Conservation (phyloP, 2,888 invertebrate species). For the Ennomos quercinarius region DNA sequence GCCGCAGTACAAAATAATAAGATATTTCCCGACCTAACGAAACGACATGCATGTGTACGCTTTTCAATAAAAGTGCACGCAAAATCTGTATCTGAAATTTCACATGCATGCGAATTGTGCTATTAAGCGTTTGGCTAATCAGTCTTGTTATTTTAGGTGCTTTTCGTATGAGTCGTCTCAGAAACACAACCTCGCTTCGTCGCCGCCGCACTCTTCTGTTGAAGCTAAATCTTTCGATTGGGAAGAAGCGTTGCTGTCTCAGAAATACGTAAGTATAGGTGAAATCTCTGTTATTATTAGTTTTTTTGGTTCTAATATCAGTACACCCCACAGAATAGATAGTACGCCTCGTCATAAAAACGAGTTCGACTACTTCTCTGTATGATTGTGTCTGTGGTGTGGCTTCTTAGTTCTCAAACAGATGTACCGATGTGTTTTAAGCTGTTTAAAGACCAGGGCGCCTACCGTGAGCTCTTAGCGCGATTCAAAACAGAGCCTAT, state of each 20-base stretch:
- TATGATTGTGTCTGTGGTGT: too few relatives aligned
- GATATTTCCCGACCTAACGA: not conserved
- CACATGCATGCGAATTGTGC: slow-evolving; percentile 4
- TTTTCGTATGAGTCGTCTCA: slow-evolving; percentile 90
- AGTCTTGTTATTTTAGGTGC: slow-evolving; percentile 69
- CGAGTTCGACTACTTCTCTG: too few relatives aligned
- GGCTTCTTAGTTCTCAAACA: too few relatives aligned
- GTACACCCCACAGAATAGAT: too few relatives aligned
- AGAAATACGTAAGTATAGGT: slow-evolving; percentile 71
- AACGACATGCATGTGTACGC: slow-evolving; percentile 17
- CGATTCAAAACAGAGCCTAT: too few relatives aligned
- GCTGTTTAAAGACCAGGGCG: too few relatives aligned
- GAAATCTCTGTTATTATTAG: too few relatives aligned
- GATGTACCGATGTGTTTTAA: too few relatives aligned
- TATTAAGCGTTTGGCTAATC: not conserved
- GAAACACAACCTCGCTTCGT: slow-evolving; percentile 80
- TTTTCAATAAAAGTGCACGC: slow-evolving; percentile 14
- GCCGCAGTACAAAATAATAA: not conserved
- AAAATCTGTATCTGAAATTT: slow-evolving; percentile 2
- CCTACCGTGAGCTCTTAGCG: too few relatives aligned
- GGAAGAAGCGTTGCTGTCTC: slow-evolving; percentile 75
- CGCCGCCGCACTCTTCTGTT: slow-evolving; percentile 74
- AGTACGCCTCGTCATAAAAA: too few relatives aligned
- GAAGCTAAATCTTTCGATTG: slow-evolving; percentile 81
- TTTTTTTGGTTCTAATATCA: too few relatives aligned